Evolutionary conservation across 2,113 vertebrate species (phyloP).

Genomic region (Acrocephalus arundinaceus): DNA sequence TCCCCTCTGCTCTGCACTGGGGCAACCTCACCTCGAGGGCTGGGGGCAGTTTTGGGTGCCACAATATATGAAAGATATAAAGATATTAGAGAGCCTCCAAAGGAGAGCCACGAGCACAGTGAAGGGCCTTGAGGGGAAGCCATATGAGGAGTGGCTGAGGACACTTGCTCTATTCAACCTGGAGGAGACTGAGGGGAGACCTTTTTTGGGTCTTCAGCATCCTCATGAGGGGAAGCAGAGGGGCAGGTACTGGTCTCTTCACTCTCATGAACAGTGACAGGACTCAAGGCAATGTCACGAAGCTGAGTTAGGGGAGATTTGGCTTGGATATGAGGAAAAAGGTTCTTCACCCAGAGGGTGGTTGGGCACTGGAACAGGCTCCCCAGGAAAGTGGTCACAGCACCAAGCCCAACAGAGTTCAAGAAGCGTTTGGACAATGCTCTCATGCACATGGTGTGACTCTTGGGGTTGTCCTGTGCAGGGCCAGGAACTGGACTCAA

Average conservation of each 20-base stretch:
- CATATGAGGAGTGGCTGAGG: background rate
- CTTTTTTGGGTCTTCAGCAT: background rate
- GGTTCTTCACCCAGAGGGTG: background rate
- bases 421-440: background rate
- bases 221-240: background rate
- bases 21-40: accelerated
- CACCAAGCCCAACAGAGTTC: background rate
- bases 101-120: background rate
- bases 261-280: background rate
- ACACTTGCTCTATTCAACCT: background rate
- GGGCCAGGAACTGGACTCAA: background rate
- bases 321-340: background rate
- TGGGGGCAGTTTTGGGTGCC: background rate
- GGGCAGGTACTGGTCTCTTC: background rate
- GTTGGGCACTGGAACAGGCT: background rate
- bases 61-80: background rate
- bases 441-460: background rate
- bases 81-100: background rate
- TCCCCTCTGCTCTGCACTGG: background rate
- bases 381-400: background rate
- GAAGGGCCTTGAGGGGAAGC: background rate
- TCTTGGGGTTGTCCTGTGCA: background rate
- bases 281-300: background rate
- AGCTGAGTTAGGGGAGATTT: background rate
- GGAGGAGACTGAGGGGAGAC: background rate